Evolutionary conservation across 2,113 vertebrate species (phyloP).

Genomic region (Hyperoodon ampullatus): DNA sequence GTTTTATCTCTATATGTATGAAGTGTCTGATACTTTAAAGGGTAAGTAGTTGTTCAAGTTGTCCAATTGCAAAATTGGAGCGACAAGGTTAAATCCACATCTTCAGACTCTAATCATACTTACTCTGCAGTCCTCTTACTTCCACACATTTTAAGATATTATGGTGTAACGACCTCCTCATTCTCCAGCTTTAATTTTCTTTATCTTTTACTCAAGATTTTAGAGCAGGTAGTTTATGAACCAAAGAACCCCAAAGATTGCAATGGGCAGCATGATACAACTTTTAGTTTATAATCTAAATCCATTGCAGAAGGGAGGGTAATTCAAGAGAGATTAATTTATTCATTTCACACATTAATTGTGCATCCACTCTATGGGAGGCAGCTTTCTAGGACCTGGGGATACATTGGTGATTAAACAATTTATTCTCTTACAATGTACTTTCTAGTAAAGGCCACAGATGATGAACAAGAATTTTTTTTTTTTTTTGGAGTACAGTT

Average conservation of each 20-base stretch:
- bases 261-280: not conserved
- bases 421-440: not conserved
- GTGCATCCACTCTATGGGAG: not conserved
- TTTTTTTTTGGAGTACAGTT: no score
- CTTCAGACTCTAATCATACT: not conserved
- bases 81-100: not conserved
- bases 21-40: not conserved
- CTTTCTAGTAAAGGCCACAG: not conserved
- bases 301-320: not conserved
- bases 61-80: not conserved
- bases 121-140: not conserved
- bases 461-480: not conserved
- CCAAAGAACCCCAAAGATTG: not conserved
- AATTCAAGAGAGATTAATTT: not conserved
- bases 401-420: not conserved
- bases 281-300: not conserved
- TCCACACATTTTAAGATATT: not conserved
- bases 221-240: not conserved
- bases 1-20: not conserved
- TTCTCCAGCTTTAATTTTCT: not conserved
- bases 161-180: not conserved
- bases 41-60: not conserved
- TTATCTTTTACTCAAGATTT: not conserved
- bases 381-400: not conserved
- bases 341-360: not conserved